Evolutionary conservation across 2,113 vertebrate species (phyloP).

Genomic region (Melanerpes formicivorus): DNA sequence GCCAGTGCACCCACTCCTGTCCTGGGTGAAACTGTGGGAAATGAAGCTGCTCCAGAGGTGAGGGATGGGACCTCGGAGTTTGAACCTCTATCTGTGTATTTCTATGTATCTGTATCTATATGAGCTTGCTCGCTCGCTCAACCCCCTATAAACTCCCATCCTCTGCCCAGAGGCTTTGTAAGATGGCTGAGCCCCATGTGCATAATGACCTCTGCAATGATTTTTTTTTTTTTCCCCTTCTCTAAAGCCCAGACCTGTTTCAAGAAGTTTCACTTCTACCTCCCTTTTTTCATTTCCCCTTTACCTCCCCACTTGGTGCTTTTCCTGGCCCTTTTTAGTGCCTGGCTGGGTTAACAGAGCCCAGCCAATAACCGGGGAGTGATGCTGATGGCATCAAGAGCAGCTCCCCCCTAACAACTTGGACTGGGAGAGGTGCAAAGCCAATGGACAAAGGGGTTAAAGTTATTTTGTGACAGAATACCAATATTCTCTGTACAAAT

Average conservation of each 20-base stretch:
- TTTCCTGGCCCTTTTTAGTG: constrained; percentile 22
- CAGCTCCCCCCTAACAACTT: constrained; percentile 31
- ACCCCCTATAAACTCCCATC: not conserved
- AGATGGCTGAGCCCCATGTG: not conserved
- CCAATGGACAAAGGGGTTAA: constrained; percentile 35
- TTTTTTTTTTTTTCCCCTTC: not conserved
- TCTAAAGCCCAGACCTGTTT: not conserved
- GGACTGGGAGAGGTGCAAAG: constrained; percentile 17
- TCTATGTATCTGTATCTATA: not conserved
- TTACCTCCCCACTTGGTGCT: constrained; percentile 25
- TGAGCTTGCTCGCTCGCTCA: too few relatives aligned
- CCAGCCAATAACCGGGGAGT: not conserved
- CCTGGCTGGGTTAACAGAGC: constrained; percentile 34
- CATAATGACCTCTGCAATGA: constrained; percentile 21
- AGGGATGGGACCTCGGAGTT: not conserved
- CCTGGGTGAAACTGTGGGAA: not conserved
- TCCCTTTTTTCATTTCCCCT: constrained; percentile 64
- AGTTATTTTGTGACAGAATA: constrained; percentile 53
- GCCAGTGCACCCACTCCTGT: too few relatives aligned
- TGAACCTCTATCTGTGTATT: not conserved
- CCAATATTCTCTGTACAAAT: not conserved
- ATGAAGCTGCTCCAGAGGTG: not conserved
- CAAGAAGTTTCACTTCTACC: constrained; percentile 70
- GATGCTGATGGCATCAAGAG: constrained; percentile 24
- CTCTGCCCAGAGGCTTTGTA: not conserved